Conservation (phyloP, 2,888 invertebrate genomes). For the Drosophila atroscutellata region DNA sequence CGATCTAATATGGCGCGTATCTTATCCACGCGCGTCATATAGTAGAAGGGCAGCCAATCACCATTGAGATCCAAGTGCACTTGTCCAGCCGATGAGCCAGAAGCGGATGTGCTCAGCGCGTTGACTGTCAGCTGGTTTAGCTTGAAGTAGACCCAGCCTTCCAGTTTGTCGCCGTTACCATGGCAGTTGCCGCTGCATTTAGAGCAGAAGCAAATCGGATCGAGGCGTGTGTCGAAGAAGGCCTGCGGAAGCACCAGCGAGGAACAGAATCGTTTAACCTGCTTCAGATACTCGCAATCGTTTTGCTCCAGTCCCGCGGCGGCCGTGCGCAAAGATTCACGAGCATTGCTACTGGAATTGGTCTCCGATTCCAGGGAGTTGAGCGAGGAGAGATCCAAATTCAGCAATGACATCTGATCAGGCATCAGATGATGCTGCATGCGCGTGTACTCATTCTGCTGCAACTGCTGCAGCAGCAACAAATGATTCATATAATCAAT, state of each 20-base stretch:
- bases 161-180: conserved; percentile 79
- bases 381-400: conserved; percentile 65
- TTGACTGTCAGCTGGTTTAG: conserved; percentile 84
- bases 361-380: conserved; percentile 66
- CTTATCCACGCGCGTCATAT: conserved; percentile 84
- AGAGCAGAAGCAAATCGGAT: conserved; percentile 83
- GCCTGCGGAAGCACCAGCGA: conserved; percentile 84
- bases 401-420: conserved; percentile 63
- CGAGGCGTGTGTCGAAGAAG: conserved; percentile 81
- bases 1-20: conserved; percentile 85
- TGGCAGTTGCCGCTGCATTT: conserved; percentile 76
- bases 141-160: conserved; percentile 85
- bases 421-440: conserved; percentile 71
- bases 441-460: conserved; percentile 78
- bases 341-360: conserved; percentile 66
- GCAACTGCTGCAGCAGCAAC: conserved; percentile 76
- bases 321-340: conserved; percentile 81
- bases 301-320: conserved; percentile 80
- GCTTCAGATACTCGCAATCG: conserved; percentile 84
- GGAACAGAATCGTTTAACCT: conserved; percentile 83
- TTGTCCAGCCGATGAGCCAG: conserved; percentile 38
- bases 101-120: conserved; percentile 53
- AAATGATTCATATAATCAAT: conserved; percentile 73
- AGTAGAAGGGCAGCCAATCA: conserved; percentile 84
- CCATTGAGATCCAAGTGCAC: conserved; percentile 69